Base-by-base conservation (phyloP, 1,140 invertebrate species). In the Brachionus plicatilis region DNA sequence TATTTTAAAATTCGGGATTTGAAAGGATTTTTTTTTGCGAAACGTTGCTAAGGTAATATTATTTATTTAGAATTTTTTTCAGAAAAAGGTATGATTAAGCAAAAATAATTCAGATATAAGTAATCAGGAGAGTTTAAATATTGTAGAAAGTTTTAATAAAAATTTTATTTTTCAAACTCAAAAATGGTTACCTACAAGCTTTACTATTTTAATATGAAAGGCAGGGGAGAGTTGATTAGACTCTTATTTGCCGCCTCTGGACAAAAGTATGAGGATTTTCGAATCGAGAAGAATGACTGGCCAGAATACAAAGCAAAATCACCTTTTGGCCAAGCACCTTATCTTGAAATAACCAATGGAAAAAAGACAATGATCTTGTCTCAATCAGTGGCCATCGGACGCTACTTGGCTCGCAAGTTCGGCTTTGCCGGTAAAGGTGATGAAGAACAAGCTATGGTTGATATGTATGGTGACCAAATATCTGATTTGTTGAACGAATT, bases 141-240 rank as follows among this genome's bases (percentile, higher is more conserved):
- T 60, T 24, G 20, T 24, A 60, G n/a, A 20, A 20, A 60, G 20
- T 9, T 60, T 60, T 14, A 53, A 53, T 3, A 24, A 24, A 60
- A 60, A 27, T 7, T 20, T 24, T 12, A 41, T 14, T 9, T n/a
- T 6, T 33, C 5, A 70, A 70, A 70, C 4, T n/a, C 0, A 82
- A 84, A 84, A 68, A 84, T 84, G 82, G 65, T 56, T 84, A n/a
- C 24, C 29, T 84, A 70, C 37, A 84, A 70, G 50, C 45, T 84
- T 4, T 27, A 29, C 6, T 84, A 84, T 66, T 84, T 84, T 76
- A 37, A 75, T 27, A 20, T 75, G 27, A 76, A 43, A 60, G 83
- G 83, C 20, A 47, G 53, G 43, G 83, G 68, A 20, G 83, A 84
- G 41, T 9, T 76, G n/a, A 56, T 56, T 14, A 33, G 83, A 43